These are phyloP conservation scores for Amblyteles armatorius DNA, from an alignment of 2,888 invertebrate genomes.

Conservation along the genomic window DNA sequence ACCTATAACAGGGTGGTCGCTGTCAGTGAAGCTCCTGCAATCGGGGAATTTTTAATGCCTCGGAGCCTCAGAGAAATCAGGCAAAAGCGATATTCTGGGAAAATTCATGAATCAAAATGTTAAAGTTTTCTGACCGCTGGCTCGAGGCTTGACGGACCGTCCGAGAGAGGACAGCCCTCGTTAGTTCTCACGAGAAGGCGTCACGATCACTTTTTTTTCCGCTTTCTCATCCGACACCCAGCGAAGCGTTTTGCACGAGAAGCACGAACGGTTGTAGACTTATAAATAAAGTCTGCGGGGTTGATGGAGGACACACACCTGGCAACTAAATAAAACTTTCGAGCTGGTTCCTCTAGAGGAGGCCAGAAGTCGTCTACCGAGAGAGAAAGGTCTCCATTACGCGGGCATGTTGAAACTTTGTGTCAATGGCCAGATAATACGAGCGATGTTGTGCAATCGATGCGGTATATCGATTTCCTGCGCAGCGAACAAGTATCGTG, in stretches of 20 bases:
- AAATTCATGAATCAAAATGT: too few species aligned
- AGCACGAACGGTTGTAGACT: slow-evolving; percentile 10
- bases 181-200: too few species aligned
- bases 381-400: slow-evolving; percentile 21
- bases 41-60: too few species aligned
- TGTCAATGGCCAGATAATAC: slow-evolving; percentile 51
- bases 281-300: slow-evolving; percentile 40
- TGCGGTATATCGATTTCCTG: neutral
- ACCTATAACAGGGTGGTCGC: too few species aligned
- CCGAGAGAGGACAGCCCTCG: too few species aligned
- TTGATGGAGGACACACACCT: slow-evolving; percentile 29
- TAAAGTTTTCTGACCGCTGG: too few species aligned
- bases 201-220: neutral
- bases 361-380: slow-evolving; percentile 24
- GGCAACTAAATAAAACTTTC: slow-evolving; percentile 32
- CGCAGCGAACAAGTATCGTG: neutral
- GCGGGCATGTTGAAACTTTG: slow-evolving; percentile 18
- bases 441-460: slow-evolving; percentile 34
- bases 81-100: too few species aligned
- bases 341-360: slow-evolving; percentile 1
- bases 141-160: too few species aligned
- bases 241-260: slow-evolving; percentile 3
- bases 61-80: too few species aligned
- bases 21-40: too few species aligned
- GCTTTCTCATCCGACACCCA: neutral